Evolutionary conservation across 1,140 invertebrate genomes (phyloP), one percentile per base, ranked within the genome.

Genomic region (Apis dorsata): DNA sequence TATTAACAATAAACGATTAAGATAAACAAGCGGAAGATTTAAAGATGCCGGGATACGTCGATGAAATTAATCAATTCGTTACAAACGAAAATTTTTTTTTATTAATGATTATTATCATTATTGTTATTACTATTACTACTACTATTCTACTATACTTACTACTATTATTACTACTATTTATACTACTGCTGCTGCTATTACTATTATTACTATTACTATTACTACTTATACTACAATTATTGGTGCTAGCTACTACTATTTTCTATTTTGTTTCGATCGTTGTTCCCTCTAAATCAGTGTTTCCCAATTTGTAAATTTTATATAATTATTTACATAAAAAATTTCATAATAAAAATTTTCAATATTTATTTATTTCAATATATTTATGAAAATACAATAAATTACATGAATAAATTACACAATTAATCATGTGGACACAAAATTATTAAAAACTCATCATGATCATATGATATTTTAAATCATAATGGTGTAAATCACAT

Each of bases 31-130:
- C 12, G 60, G 28, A 51, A 79, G 51, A 44, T 79, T 19, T 28
- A 49, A 53, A n/a, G 13, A 73, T 3, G 28, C 55, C 24, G 44
- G 24, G 17, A 11, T 13, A 44, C 44, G 15, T 60, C 12, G 1
- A 17, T 24, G 11, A 13, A 55, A 24, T 65, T 24, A 15, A 63
- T n/a, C 69, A 49, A 34, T 24, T 51, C 72, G 44, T 59, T 34
- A 15, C 19, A n/a, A 53, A 34, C 59, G 49, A 79, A 60, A 13
- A 51, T 73, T 72, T 65, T 84, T 78, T 70, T 28, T 51, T n/a
- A 49, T n/a, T 51, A 68, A 44, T 51, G 4, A 51, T 21, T 9
- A 69, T 69, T n/a, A 44, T 68, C 17, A 44, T 68, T 44, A 68
- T 68, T 12, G 15, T 44, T 44, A 57, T 57, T 17, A 19, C 15